Conservation (phyloP, 2,113 vertebrate genomes). For the Trogon surrucura region DNA sequence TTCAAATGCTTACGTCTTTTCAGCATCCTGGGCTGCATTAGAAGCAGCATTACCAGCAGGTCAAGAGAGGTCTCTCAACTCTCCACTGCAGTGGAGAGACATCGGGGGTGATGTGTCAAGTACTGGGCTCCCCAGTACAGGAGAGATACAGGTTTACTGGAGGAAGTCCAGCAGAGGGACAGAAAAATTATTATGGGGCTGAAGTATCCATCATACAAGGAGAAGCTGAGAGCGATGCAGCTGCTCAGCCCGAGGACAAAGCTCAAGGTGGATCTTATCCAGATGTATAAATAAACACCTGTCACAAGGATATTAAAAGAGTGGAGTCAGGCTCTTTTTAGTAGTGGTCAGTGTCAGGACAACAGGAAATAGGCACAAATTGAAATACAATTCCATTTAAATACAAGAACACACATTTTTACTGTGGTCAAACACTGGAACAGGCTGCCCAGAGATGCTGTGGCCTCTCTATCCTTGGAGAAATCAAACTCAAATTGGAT, state of each 20-base stretch:
- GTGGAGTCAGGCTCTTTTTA: neutral
- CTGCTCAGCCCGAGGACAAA: neutral
- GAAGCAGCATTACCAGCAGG: neutral
- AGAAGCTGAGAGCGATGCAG: neutral
- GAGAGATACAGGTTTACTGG: neutral
- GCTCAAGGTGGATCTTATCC: neutral
- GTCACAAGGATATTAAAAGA: neutral
- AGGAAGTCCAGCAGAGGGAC: neutral
- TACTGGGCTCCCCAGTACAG: neutral
- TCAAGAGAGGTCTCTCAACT: neutral
- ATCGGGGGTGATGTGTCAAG: neutral
- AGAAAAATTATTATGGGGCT: neutral
- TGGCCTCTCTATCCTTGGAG: neutral
- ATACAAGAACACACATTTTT: neutral
- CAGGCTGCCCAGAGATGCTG: neutral
- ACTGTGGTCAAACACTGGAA: neutral
- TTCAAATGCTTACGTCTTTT: neutral
- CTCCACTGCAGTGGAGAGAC: neutral
- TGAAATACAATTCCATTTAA: neutral
- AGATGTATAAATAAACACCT: neutral
- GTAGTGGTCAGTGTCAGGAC: neutral
- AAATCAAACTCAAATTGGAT: neutral
- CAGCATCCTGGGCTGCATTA: neutral
- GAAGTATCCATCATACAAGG: neutral
- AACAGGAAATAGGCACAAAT: neutral